Percentiles rank a stretch among this genome's conserved stretches.
These are phyloP conservation scores for Clytia hemisphaerica DNA, from an alignment of 30 jellyfish, hydroid and myxozoan species.

Conservation along the genomic window DNA sequence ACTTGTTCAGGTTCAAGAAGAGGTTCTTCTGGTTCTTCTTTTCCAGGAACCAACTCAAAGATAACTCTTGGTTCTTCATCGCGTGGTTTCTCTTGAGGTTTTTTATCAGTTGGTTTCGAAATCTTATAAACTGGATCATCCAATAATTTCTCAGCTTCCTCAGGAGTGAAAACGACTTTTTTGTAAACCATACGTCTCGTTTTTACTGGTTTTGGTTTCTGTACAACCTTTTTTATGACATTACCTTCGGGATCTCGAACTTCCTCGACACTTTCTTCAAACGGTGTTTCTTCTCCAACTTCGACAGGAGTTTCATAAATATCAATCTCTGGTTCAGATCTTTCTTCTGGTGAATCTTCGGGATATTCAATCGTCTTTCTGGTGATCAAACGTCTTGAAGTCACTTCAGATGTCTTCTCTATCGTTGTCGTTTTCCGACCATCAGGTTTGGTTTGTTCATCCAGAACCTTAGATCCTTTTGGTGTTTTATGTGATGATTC, in stretches of 20 bases:
- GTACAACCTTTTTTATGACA: conserved; percentile 28
- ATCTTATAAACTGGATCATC: neutral
- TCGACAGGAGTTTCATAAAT: conserved; percentile 65
- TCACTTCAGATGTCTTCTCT: neutral
- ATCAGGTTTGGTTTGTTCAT: conserved; percentile 32
- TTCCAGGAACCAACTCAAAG: neutral
- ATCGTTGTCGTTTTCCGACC: conserved; percentile 33
- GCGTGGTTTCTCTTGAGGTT: neutral
- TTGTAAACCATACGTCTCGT: conserved; percentile 70
- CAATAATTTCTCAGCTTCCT: conserved; percentile 35
- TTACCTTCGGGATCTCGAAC: conserved; percentile 52
- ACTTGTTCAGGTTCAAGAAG: neutral
- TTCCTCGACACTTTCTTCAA: conserved; percentile 24
- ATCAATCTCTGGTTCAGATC: conserved; percentile 54
- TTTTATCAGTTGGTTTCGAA: conserved; percentile 19
- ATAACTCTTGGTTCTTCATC: neutral
- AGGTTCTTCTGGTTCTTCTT: conserved; percentile 2
- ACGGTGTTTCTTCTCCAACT: conserved; percentile 36
- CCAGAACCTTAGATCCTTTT: conserved; percentile 13
- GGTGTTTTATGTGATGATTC: neutral
- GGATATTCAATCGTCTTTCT: conserved; percentile 40
- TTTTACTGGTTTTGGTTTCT: conserved; percentile 53
- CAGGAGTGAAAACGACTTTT: conserved; percentile 36
- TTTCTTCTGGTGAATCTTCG: neutral
- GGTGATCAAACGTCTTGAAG: conserved; percentile 24